Percentiles rank a stretch among this genome's conserved stretches.
These are phyloP conservation scores for Rattus norvegicus DNA, from an alignment of 2,113 vertebrate species.

Conservation along the genomic window DNA sequence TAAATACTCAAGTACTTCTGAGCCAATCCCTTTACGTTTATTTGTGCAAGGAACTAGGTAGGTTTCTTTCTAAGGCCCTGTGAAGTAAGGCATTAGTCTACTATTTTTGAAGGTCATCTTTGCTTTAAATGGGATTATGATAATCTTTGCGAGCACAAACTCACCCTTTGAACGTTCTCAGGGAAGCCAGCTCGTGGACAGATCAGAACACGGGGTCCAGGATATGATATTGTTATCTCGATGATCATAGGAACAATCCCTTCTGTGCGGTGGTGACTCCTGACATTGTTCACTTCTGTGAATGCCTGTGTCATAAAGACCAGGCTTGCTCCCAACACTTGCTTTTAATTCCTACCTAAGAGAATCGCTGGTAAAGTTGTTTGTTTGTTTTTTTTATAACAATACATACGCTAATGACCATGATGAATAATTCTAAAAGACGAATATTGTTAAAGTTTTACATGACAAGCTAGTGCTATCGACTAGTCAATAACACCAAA, in stretches of 20 bases:
- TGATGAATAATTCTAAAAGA: conserved; percentile 10
- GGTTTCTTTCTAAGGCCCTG: neutral
- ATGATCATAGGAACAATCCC: neutral
- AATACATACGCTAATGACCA: neutral
- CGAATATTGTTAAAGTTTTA: neutral
- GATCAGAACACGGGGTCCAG: neutral
- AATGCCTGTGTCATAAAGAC: neutral
- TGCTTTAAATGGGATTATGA: neutral
- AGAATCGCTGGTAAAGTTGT: neutral
- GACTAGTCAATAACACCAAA: neutral
- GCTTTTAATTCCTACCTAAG: neutral
- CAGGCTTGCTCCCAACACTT: neutral
- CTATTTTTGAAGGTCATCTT: conserved; percentile 23
- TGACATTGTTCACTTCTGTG: neutral
- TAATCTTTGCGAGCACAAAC: conserved; percentile 5
- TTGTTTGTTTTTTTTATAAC: neutral
- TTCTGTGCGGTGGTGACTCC: neutral
- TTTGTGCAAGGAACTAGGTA: neutral
- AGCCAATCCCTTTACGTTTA: conserved; percentile 31
- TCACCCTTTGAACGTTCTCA: neutral
- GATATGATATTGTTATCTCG: neutral
- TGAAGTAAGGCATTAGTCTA: neutral
- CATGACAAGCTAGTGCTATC: neutral
- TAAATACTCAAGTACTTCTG: neutral
- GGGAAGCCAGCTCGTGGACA: neutral